Evolutionary conservation across 1,140 invertebrate species (phyloP).

Genomic region (Drosophila truncata): DNA sequence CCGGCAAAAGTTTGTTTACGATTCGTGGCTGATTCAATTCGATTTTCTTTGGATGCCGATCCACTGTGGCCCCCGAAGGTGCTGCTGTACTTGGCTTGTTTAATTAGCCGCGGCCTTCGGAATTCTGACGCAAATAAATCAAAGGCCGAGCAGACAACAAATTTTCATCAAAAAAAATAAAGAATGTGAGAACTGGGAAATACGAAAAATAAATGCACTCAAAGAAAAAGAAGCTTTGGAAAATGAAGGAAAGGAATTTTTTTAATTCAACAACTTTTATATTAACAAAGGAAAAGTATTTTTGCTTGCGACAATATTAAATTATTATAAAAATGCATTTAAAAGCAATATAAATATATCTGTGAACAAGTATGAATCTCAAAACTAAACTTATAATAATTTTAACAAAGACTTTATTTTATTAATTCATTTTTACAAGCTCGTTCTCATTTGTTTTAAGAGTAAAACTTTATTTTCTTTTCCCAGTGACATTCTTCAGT

Average conservation of each 20-base stretch:
- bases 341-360: neutral
- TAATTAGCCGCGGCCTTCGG: conserved; percentile 50
- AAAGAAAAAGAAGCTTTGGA: neutral
- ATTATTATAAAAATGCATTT: too few species aligned
- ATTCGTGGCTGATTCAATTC: conserved; percentile 25
- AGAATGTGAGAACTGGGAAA: conserved; percentile 9
- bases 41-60: conserved; percentile 23
- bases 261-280: too few species aligned
- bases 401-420: neutral
- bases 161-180: conserved; percentile 16
- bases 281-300: too few species aligned
- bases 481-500: neutral
- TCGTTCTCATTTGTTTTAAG: neutral
- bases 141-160: conserved; percentile 31
- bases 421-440: too few species aligned
- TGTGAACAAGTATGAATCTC: neutral
- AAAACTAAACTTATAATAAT: neutral
- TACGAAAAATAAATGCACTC: conserved; percentile 15
- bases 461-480: neutral
- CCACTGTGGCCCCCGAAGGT: conserved; percentile 23
- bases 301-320: too few species aligned
- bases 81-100: conserved; percentile 37
- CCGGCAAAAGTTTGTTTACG: conserved; percentile 54
- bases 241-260: too few species aligned
- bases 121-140: conserved; percentile 64